Percentiles rank a stretch among this genome's conserved stretches.
Conservation (phyloP, 2,113 vertebrate species). For the Erpornis zantholeuca region DNA sequence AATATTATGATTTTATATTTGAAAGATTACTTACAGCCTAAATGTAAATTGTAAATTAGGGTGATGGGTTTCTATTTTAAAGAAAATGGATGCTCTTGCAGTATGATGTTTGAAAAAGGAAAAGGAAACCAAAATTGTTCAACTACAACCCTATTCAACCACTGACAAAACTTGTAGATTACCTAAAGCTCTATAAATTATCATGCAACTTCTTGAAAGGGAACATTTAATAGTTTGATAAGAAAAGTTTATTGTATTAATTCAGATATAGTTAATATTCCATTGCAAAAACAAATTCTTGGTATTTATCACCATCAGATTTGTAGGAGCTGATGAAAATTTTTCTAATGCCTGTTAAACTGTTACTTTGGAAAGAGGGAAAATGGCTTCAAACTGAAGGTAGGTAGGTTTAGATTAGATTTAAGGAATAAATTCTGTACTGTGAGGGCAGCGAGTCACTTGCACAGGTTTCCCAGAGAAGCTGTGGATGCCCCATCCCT, state of each 20-base stretch:
- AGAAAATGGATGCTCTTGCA: not conserved
- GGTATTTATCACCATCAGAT: not conserved
- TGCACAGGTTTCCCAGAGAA: not conserved
- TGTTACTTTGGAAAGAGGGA: not conserved
- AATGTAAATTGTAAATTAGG: not conserved
- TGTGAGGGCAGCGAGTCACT: not conserved
- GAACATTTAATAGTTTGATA: not conserved
- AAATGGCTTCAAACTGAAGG: not conserved
- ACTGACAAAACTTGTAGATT: not conserved
- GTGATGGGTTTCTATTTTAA: not conserved
- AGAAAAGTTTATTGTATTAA: not conserved
- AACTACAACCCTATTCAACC: not conserved
- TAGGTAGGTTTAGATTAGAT: not conserved
- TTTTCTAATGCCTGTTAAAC: not conserved
- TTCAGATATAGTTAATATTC: not conserved
- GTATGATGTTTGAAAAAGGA: not conserved
- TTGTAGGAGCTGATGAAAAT: not conserved
- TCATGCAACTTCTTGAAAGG: not conserved
- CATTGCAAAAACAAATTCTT: not conserved
- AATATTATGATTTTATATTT: not conserved
- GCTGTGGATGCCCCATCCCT: accelerated
- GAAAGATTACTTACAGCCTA: not conserved
- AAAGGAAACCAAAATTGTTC: not conserved
- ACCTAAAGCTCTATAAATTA: not conserved
- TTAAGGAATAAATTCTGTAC: not conserved